Percentiles rank a stretch among this genome's conserved stretches.
These are phyloP conservation scores for Amaurobius ferox DNA, from an alignment of 2,888 invertebrate genomes.

Conservation along the genomic window DNA sequence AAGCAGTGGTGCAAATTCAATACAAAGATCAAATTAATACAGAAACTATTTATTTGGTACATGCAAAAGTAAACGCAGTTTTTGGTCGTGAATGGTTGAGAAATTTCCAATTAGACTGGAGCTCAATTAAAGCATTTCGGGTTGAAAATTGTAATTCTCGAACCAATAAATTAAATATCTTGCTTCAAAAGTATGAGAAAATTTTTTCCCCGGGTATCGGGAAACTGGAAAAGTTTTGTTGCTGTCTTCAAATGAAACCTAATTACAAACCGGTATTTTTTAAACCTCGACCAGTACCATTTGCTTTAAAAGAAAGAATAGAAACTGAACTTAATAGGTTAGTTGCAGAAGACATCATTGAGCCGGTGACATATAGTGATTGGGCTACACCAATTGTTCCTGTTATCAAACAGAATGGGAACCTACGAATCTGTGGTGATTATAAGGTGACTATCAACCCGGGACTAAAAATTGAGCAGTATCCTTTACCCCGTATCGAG, in stretches of 20 bases:
- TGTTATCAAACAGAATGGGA: slow-evolving; percentile 53
- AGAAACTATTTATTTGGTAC: slow-evolving; percentile 48
- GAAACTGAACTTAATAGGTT: slow-evolving; percentile 44
- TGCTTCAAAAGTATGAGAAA: slow-evolving; percentile 48
- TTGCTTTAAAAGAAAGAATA: slow-evolving; percentile 53
- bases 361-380: slow-evolving; percentile 49
- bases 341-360: slow-evolving; percentile 52
- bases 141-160: slow-evolving; percentile 48
- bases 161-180: slow-evolving; percentile 48
- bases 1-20: slow-evolving; percentile 55
- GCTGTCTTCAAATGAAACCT: slow-evolving; percentile 51
- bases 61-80: slow-evolving; percentile 42
- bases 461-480: slow-evolving; percentile 75
- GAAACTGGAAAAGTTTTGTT: slow-evolving; percentile 50
- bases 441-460: slow-evolving; percentile 74
- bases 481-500: slow-evolving; percentile 73
- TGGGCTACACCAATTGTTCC: slow-evolving; percentile 53
- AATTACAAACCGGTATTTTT: slow-evolving; percentile 53
- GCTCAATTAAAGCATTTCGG: slow-evolving; percentile 42
- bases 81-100: slow-evolving; percentile 33
- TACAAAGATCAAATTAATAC: slow-evolving; percentile 47
- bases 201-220: slow-evolving; percentile 40
- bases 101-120: slow-evolving; percentile 3
- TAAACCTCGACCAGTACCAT: slow-evolving; percentile 53
- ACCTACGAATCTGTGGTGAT: slow-evolving; percentile 77